These are phyloP conservation scores for Hephaestus fuliginosus DNA, from an alignment of 2,797 vertebrate species.

Conservation along the genomic window DNA sequence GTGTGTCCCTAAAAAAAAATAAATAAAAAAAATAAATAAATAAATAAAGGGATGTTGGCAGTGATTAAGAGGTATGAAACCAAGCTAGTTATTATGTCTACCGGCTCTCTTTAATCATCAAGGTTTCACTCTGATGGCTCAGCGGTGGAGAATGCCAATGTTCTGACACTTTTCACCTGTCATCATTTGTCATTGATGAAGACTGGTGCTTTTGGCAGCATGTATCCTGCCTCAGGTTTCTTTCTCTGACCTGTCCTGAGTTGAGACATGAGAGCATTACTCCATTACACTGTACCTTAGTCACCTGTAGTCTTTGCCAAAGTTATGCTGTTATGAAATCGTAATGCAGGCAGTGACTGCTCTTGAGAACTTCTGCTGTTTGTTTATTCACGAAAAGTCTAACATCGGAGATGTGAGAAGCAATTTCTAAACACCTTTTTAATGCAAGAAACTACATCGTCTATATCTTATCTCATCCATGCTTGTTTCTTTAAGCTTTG, in stretches of 20 bases:
- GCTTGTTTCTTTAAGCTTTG: not conserved
- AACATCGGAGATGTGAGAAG: not conserved
- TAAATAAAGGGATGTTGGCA: not conserved
- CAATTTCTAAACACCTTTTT: not conserved
- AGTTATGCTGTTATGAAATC: conserved; percentile 17
- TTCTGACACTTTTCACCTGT: conserved; percentile 4
- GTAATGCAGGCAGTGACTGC: not conserved
- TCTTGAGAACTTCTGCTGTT: conserved; percentile 6
- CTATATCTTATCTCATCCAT: not conserved
- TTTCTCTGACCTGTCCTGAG: conserved; percentile 12
- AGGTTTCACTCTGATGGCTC: conserved; percentile 6
- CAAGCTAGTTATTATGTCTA: conserved; percentile 4
- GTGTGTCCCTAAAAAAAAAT: not conserved
- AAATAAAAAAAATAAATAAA: too few species aligned
- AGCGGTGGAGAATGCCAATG: conserved; percentile 10
- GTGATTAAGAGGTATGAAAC: not conserved
- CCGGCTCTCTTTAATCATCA: conserved; percentile 2
- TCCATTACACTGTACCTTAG: conserved; percentile 5
- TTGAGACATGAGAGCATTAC: not conserved
- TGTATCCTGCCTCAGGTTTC: conserved; percentile 17
- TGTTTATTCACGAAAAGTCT: not conserved
- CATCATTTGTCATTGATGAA: conserved; percentile 19
- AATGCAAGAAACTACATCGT: not conserved
- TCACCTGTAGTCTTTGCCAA: conserved; percentile 18
- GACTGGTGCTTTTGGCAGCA: conserved; percentile 32